Evolutionary conservation across 64 coral and sea anemone species (phyloP), one percentile per base, ranked within the genome.

Genomic region (Trachythela sp.): DNA sequence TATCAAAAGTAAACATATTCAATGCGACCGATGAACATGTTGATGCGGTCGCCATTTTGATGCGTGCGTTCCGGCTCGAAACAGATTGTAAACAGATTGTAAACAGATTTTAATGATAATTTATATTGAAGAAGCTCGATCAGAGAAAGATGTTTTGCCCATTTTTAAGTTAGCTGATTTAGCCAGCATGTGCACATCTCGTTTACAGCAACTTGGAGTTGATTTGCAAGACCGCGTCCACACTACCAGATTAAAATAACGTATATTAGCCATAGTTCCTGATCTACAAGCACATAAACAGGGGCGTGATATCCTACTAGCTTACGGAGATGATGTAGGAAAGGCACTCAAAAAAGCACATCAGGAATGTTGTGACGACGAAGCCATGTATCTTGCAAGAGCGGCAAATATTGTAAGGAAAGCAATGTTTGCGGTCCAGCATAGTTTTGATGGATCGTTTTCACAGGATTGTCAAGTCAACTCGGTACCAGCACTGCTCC

Each of bases 161-260:
- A 36, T 60, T 54, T 94, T 91, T 72, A 86, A 87, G 49, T 49
- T 94, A 34, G 86, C 70, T 35, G 89, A 91, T 70, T 17, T 94
- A 34, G 75, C 77, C 18, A 85, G 41, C 14, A 54, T 94, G 86
- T 94, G 91, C 40, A 58, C 54, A 9, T 14, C 56, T 7, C 22
- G 60, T 34, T 27, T 93, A 41, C 22, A 89, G 18, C 83, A 93
- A 42, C 37, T 89, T 2, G 87, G 87, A 43, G 84, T 31, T 30
- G 8, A 86, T 27, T 14, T 8, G 42, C 13, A 41, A 0, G 24
- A 35, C 17, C 84, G 88, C n/a, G 85, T 94, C 8, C 39, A 94
- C 49, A 48, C 92, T 9, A 86, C 84, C 17, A 13, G 36, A 9
- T 77, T 90, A 22, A 93, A 93, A 76, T 45, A 93, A 37, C 54